Conservation (phyloP, 2,113 vertebrate species). For the Chiloscyllium plagiosum region DNA sequence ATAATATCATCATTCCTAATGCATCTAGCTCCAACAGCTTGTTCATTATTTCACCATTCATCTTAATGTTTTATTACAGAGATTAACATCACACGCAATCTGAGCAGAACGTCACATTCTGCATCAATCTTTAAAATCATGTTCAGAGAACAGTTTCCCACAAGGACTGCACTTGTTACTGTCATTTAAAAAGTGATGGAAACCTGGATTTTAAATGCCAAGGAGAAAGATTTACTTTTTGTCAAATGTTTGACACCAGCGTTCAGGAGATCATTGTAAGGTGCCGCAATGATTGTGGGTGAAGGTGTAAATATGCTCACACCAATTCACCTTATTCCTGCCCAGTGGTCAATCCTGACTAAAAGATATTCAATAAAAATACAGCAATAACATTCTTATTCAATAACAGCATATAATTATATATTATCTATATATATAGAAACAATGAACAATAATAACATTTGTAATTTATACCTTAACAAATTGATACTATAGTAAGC, state of each 20-base stretch:
- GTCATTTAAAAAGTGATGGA: too few relatives aligned
- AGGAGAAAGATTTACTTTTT: not conserved
- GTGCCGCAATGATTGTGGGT: not conserved
- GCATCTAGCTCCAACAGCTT: not conserved
- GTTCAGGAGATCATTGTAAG: not conserved
- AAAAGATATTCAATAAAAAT: not conserved
- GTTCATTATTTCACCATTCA: constrained; percentile 16
- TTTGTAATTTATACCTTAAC: not conserved
- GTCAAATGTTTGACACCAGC: not conserved
- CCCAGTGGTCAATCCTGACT: not conserved
- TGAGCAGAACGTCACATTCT: not conserved
- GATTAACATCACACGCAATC: not conserved
- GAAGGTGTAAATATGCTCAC: not conserved
- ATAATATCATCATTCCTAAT: not conserved
- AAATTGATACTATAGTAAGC: not conserved
- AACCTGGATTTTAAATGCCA: not conserved
- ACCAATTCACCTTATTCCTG: not conserved
- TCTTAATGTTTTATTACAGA: constrained; percentile 31
- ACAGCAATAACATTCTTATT: too few relatives aligned
- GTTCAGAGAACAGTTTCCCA: not conserved
- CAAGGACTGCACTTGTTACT: not conserved
- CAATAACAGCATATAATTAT: too few relatives aligned
- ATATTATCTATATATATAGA: too few relatives aligned
- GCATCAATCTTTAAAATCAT: constrained; percentile 15
- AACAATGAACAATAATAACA: not conserved